Evolutionary conservation across 2,113 vertebrate genomes (phyloP).

Genomic region (Tricholaema leucomelas): DNA sequence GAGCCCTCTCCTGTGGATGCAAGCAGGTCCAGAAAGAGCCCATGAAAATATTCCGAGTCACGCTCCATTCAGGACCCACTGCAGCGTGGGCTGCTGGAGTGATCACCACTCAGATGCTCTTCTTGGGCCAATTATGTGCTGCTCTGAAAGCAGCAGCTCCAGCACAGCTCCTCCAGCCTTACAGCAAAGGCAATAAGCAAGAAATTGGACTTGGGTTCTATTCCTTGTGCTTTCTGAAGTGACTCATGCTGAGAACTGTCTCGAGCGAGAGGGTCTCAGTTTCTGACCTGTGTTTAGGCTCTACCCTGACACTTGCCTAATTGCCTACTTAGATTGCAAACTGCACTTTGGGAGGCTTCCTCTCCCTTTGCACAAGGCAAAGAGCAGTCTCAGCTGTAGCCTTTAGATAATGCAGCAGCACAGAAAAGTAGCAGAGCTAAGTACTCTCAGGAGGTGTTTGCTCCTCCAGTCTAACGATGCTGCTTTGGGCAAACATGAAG

Average conservation of each 20-base stretch:
- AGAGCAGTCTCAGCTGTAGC: background rate
- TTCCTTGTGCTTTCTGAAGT: background rate
- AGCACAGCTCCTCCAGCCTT: background rate
- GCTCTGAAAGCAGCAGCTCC: background rate
- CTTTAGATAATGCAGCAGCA: background rate
- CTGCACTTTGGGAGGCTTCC: background rate
- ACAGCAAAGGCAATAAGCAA: background rate
- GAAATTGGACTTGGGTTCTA: background rate
- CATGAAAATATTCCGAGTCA: background rate
- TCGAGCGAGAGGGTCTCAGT: background rate
- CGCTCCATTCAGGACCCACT: background rate
- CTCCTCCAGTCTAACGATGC: background rate
- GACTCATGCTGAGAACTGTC: background rate
- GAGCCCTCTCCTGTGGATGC: background rate
- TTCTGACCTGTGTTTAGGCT: background rate
- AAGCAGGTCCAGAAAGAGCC: background rate
- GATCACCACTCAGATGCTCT: background rate
- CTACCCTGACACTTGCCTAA: background rate
- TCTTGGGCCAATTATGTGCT: background rate
- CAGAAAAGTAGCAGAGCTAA: background rate
- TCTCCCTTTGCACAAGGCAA: background rate
- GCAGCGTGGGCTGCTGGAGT: background rate
- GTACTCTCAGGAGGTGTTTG: background rate
- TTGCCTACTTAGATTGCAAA: background rate
- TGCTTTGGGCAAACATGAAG: fast-evolving